Conservation (phyloP, 2,888 invertebrate species). For the Capitulum mitella region DNA sequence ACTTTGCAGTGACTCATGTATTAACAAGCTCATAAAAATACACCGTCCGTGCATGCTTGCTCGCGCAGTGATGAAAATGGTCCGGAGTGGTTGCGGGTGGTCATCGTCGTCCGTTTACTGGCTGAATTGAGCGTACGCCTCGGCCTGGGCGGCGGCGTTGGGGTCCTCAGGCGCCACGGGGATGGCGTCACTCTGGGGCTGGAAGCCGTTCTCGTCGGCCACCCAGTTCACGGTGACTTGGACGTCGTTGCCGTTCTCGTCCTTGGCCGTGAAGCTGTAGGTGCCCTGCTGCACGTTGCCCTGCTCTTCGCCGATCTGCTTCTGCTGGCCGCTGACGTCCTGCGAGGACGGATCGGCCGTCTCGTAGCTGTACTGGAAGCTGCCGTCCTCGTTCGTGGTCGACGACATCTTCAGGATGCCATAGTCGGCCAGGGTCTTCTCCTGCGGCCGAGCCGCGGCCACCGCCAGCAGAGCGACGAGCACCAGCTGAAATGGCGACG, state of each 20-base stretch:
- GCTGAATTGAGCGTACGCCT: neutral
- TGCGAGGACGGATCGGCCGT: constrained; percentile 22
- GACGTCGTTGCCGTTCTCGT: neutral
- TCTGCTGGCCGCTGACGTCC: constrained; percentile 5
- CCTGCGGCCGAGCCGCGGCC: constrained; percentile 14
- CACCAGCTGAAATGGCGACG: neutral
- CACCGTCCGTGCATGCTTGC: too few relatives aligned
- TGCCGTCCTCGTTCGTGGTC: constrained; percentile 30
- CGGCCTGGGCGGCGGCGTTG: neutral
- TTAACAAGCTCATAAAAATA: too few relatives aligned
- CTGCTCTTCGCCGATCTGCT: constrained; percentile 15
- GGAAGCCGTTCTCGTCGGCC: constrained; percentile 25
- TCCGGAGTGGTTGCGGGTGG: too few relatives aligned
- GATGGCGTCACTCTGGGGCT: neutral
- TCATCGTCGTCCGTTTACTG: too few relatives aligned
- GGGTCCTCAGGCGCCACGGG: neutral
- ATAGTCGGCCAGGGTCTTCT: neutral
- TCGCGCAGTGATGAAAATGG: too few relatives aligned
- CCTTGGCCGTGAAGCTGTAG: constrained; percentile 1
- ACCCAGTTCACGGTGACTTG: neutral
- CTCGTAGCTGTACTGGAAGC: constrained; percentile 33
- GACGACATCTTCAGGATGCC: constrained; percentile 27
- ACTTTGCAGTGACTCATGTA: too few relatives aligned
- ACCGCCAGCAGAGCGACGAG: neutral
- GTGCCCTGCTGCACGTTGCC: constrained; percentile 2